Evolutionary conservation across 2,113 vertebrate genomes (phyloP).

Genomic region (Turdus rufiventris): DNA sequence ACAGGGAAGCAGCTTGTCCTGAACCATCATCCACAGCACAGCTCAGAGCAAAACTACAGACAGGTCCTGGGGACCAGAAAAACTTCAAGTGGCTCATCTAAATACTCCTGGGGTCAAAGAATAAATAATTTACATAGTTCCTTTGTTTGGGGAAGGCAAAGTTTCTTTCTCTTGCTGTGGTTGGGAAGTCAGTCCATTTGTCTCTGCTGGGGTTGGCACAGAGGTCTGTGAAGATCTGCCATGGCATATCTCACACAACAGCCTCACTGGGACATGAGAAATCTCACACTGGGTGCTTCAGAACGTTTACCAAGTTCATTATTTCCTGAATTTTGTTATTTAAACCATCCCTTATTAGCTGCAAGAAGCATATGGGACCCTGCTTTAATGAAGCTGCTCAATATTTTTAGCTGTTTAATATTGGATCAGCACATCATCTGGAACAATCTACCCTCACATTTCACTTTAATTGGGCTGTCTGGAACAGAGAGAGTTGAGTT

Average conservation of each 20-base stretch:
- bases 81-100: not conserved
- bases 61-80: not conserved
- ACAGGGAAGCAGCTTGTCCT: not conserved
- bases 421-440: slow-evolving; percentile 43
- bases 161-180: not conserved
- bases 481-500: no score
- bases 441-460: slow-evolving; percentile 13
- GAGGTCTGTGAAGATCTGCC: not conserved
- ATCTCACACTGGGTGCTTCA: not conserved
- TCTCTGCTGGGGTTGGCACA: not conserved
- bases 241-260: not conserved
- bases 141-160: not conserved
- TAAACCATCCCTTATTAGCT: slow-evolving; percentile 31
- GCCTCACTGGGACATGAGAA: not conserved
- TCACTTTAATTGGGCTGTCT: slow-evolving; percentile 32
- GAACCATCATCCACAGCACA: not conserved
- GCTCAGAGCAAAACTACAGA: not conserved
- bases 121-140: not conserved
- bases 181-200: not conserved
- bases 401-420: slow-evolving; percentile 45
- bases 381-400: slow-evolving; percentile 27
- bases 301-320: not conserved
- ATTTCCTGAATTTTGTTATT: slow-evolving; percentile 5
- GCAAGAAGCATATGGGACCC: slow-evolving; percentile 25
- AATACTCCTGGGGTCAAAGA: not conserved